Percentiles rank a stretch among this genome's conserved stretches.
Evolutionary conservation across 1,140 invertebrate species (phyloP).

Genomic region (Papilio glaucus): DNA sequence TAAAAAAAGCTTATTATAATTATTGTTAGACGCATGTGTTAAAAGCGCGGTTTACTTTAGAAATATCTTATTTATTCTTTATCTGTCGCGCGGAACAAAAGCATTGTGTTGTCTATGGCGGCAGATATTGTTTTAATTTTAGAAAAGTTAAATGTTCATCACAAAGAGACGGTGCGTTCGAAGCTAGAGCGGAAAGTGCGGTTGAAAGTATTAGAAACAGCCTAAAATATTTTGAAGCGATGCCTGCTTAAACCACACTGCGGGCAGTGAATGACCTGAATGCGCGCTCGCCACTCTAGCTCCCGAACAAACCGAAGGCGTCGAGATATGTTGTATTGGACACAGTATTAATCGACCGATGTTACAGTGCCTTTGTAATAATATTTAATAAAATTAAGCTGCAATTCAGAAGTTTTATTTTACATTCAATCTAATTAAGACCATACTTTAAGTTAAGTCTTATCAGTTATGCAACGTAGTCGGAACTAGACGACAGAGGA

Average conservation of each 20-base stretch:
- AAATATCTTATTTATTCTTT: constrained; percentile 37
- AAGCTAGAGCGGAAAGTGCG: constrained; percentile 35
- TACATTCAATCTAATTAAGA: constrained; percentile 38
- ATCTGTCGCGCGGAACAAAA: constrained; percentile 13
- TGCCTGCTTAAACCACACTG: constrained; percentile 16
- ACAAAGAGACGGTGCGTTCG: constrained; percentile 42
- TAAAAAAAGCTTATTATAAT: constrained; percentile 32
- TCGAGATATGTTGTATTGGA: constrained; percentile 51
- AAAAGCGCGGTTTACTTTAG: constrained; percentile 20
- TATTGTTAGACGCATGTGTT: constrained; percentile 32
- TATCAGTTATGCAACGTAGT: too few species aligned
- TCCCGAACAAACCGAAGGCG: constrained; percentile 34
- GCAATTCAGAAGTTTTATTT: constrained; percentile 45
- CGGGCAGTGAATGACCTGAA: constrained; percentile 11
- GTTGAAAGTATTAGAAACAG: constrained; percentile 1
- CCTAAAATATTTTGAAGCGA: background rate
- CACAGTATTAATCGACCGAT: constrained; percentile 61
- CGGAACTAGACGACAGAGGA: too few species aligned
- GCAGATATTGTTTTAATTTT: constrained; percentile 48
- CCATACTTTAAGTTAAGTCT: too few species aligned
- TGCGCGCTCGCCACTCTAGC: background rate
- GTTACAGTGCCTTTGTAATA: constrained; percentile 67
- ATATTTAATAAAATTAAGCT: constrained; percentile 61
- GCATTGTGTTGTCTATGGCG: constrained; percentile 37
- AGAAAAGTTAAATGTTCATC: constrained; percentile 42